Evolutionary conservation across 2,888 invertebrate genomes (phyloP).

Genomic region (Mythimna lalbum): DNA sequence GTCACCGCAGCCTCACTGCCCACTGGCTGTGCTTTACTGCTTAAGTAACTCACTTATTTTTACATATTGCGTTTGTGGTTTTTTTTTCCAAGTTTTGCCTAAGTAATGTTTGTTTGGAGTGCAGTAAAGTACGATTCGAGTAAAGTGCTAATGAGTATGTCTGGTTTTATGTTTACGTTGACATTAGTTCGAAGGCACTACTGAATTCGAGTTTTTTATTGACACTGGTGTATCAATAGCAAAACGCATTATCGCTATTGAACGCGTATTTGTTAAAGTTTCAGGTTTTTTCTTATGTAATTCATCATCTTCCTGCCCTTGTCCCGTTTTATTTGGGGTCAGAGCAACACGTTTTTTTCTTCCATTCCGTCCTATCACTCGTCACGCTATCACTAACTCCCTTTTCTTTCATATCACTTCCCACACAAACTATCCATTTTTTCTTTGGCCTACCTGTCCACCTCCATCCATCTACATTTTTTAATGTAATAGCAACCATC

Average conservation of each 20-base stretch:
- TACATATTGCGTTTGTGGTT: constrained; percentile 32
- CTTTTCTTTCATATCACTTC: too few relatives aligned
- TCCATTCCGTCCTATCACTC: too few relatives aligned
- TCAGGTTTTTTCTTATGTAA: too few relatives aligned
- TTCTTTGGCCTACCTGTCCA: too few relatives aligned
- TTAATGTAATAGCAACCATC: background rate
- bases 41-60: constrained; percentile 54
- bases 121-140: constrained; percentile 12
- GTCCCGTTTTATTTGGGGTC: too few relatives aligned
- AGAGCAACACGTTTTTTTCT: too few relatives aligned
- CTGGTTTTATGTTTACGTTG: constrained; percentile 27
- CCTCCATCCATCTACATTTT: too few relatives aligned
- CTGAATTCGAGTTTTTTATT: constrained; percentile 8
- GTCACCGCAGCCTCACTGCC: constrained; percentile 70
- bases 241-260: background rate
- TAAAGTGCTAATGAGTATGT: constrained; percentile 38
- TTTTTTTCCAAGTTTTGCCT: constrained; percentile 40
- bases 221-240: background rate
- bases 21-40: constrained; percentile 70
- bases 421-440: too few relatives aligned
- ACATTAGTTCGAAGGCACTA: constrained; percentile 8
- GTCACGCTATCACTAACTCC: too few relatives aligned
- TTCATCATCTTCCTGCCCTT: too few relatives aligned
- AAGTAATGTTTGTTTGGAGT: constrained; percentile 51
- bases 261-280: background rate